Conservation (phyloP, 2,113 vertebrate species). For the Acanthochromis polyacanthus region DNA sequence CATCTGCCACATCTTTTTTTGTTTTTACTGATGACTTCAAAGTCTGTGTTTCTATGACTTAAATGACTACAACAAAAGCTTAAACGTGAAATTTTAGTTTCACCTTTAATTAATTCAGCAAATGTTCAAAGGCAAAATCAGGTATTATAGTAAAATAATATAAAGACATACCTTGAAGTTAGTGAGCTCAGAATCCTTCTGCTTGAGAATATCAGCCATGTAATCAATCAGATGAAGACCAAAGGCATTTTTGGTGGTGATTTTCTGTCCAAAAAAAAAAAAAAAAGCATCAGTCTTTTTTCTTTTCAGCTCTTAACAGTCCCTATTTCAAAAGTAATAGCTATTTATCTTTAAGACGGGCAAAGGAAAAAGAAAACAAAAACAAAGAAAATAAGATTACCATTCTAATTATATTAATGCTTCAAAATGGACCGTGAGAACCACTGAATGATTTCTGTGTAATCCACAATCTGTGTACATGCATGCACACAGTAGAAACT, state of each 20-base stretch:
- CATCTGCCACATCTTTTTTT: background rate
- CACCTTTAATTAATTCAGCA: background rate
- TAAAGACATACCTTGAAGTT: slow-evolving; percentile 92
- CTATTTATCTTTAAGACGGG: background rate
- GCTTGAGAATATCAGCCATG: slow-evolving; percentile 93
- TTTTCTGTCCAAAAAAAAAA: slow-evolving; percentile 93
- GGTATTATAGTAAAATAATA: background rate
- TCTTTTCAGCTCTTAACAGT: rapidly evolving
- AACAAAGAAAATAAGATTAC: background rate
- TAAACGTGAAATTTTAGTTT: too few relatives aligned
- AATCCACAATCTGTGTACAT: background rate
- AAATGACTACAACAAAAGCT: too few relatives aligned
- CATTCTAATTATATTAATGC: background rate
- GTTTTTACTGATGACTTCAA: background rate
- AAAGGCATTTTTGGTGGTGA: slow-evolving; percentile 97
- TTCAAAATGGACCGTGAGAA: background rate
- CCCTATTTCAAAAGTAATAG: background rate
- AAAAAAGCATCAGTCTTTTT: background rate
- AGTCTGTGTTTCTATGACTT: background rate
- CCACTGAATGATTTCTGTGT: background rate
- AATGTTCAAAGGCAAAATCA: background rate
- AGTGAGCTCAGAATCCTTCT: slow-evolving; percentile 90
- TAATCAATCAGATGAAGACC: slow-evolving; percentile 96
- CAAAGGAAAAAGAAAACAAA: background rate
- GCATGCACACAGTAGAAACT: slow-evolving; percentile 69